Evolutionary conservation across 2,797 vertebrate genomes (phyloP), one percentile per base, ranked within the genome.

Genomic region (Eidolon dupreanum): DNA sequence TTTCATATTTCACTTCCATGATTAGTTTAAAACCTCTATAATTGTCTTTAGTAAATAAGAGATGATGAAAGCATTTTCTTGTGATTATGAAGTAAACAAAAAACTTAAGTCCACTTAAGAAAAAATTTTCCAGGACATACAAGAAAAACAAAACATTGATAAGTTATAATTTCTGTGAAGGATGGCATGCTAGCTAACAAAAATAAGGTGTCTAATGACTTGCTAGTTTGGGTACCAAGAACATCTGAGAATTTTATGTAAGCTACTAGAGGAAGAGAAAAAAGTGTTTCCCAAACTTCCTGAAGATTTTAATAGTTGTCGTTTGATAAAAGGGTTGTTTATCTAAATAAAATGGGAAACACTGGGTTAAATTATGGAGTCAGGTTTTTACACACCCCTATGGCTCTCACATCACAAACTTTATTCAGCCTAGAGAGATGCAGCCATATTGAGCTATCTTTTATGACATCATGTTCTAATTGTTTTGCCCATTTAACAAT

Each of bases 31-130:
- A 97, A 78, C 3, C 59, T 75, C 87, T 92, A 3, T 79, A 83
- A 71, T 91, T 96, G 92, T 59, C 61, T 90, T 75, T 89, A 85
- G 41, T 84, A 91, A 93, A 84, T 49, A 65, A 66, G 11, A 81
- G 20, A 95, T 73, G 61, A 93, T 97, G 38, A 96, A 96, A 97
- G 66, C 77, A 90, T 95, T 97, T 97, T 96, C 66, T 96, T 83
- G 17, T 71, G 59, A 65, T 82, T 46, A 75, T 68, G 77, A 96
- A 83, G 17, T 94, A 96, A 97, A 73, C 61, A 70, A 94, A 81
- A 85, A 73, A 24, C 38, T 91, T 85, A 86, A 84, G 59, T 94
- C 31, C 9, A 57, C 33, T 96, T 96, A 46, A 92, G 51, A 92
- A 74, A 95, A 73, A 26, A 55, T 93, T 9, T 66, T 93, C 16